Evolutionary conservation across 2,113 vertebrate genomes (phyloP), one percentile per base, ranked within the genome.

Genomic region (Fregata magnificens): DNA sequence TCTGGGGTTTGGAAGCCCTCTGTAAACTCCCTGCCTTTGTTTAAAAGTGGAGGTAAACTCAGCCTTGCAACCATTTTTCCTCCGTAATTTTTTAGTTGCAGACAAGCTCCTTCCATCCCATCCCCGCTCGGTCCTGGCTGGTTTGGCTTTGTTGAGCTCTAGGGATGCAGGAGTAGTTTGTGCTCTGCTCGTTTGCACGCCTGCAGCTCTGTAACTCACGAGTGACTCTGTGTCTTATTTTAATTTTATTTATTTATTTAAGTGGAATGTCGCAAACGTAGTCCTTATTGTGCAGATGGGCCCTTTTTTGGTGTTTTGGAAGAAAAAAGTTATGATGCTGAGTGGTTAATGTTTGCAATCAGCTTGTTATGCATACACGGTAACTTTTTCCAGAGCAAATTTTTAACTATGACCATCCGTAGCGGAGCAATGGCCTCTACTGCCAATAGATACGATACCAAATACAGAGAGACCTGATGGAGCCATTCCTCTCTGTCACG

Each of bases 371-470:
- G 87, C 95, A 90, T 69, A 82, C 12, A 14, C 59, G 16, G 84
- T 34, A 58, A 71, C 66, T 71, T 86, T 66, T 82, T 49, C 84
- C 93, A 90, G 89, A 94, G 90, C 82, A 65, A 14, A 32, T 36
- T 53, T 87, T 84, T 47, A 9, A 59, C 58, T 45, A 21, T 45
- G 58, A 66, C 13, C 53, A 66, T 63, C 72, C 45, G 1, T 28
- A 66, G 88, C 90, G 31, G 86, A 92, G 90, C 78, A 49, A 31
- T 76, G 71, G 71, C 80, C 50, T 80, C 89, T 29, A 31, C 92
- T 80, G 74, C 93, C 88, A 26, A 59, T 21, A 84, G 82, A 61
- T 31, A 13, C 1, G 7, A 81, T 88, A 93, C 96, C 95, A 95
- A 95, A 89, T 55, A 38, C 82, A 67, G 90, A 88, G 90, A 29